A percentile compares a stretch with the other conserved stretches of the same genome.
These are phyloP conservation scores for Drosophila ochracea DNA, from an alignment of 2,888 invertebrate species.

Conservation along the genomic window DNA sequence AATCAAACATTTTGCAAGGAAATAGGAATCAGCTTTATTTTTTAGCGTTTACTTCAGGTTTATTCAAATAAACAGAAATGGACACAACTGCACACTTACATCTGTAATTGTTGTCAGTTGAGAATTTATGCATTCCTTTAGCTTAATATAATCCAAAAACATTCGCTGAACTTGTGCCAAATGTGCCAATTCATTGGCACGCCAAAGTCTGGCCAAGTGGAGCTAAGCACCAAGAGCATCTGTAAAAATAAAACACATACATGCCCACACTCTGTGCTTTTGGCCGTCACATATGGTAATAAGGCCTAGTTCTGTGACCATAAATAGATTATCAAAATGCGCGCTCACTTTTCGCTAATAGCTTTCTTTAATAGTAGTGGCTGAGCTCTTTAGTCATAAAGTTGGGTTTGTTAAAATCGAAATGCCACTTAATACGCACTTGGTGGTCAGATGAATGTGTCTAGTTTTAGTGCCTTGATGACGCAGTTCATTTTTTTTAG, in stretches of 20 bases:
- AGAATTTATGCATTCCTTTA: slow-evolving; percentile 15
- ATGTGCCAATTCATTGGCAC: slow-evolving; percentile 67
- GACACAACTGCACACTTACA: not conserved
- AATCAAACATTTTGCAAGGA: not conserved
- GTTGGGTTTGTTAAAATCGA: slow-evolving; percentile 29
- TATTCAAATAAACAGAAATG: not conserved
- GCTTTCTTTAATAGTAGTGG: slow-evolving; percentile 24
- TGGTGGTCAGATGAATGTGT: slow-evolving; percentile 29
- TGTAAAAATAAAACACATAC: slow-evolving; percentile 30
- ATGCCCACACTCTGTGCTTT: slow-evolving; percentile 31
- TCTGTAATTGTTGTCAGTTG: slow-evolving; percentile 33
- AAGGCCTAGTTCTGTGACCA: slow-evolving; percentile 76
- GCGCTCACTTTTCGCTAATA: slow-evolving; percentile 62
- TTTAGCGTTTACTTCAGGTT: too few relatives aligned
- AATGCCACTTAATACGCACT: slow-evolving; percentile 55
- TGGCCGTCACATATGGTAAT: slow-evolving; percentile 73
- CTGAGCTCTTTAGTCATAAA: slow-evolving; percentile 49
- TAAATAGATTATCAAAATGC: slow-evolving; percentile 66
- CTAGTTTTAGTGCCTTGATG: slow-evolving; percentile 32
- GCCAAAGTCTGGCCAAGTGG: slow-evolving; percentile 21
- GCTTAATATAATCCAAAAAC: slow-evolving; percentile 27
- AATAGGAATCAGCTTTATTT: not conserved
- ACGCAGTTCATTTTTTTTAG: slow-evolving; percentile 30
- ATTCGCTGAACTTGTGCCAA: slow-evolving; percentile 54
- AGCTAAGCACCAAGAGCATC: slow-evolving; percentile 63